Conservation (phyloP, 2,888 invertebrate genomes). For the Gastracanthus pulcherrimus region DNA sequence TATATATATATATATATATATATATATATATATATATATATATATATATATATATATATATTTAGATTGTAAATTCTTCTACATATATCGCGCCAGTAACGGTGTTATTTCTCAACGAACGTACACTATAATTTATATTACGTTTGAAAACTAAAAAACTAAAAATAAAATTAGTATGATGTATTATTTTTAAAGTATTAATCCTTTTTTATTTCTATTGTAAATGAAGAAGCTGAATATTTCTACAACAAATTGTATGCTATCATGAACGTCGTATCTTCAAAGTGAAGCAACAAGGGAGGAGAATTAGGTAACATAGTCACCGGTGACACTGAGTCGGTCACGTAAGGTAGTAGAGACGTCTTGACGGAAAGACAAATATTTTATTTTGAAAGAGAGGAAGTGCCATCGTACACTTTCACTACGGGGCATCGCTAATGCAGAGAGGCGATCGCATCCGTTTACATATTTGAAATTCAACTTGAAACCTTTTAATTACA, state of each 20-base stretch:
- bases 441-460: constrained; percentile 39
- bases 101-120: too few species aligned
- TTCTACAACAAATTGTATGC: neutral
- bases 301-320: constrained; percentile 52
- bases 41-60: too few species aligned
- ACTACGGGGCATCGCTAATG: constrained; percentile 41
- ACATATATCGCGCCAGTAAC: too few species aligned
- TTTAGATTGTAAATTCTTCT: too few species aligned
- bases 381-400: constrained; percentile 68
- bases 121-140: too few species aligned
- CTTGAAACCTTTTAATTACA: constrained; percentile 37
- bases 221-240: neutral
- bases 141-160: too few species aligned
- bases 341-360: constrained; percentile 47
- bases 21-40: too few species aligned
- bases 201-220: too few species aligned
- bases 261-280: constrained; percentile 26
- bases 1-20: too few species aligned
- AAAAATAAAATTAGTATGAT: too few species aligned
- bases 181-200: too few species aligned
- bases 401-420: constrained; percentile 66
- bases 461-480: constrained; percentile 48
- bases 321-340: constrained; percentile 44
- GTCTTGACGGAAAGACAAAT: constrained; percentile 55
- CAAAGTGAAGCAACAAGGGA: constrained; percentile 47